Percentiles rank a stretch among this genome's conserved stretches.
Evolutionary conservation across 2,888 invertebrate species (phyloP).

Genomic region (Chrysina gloriosa): DNA sequence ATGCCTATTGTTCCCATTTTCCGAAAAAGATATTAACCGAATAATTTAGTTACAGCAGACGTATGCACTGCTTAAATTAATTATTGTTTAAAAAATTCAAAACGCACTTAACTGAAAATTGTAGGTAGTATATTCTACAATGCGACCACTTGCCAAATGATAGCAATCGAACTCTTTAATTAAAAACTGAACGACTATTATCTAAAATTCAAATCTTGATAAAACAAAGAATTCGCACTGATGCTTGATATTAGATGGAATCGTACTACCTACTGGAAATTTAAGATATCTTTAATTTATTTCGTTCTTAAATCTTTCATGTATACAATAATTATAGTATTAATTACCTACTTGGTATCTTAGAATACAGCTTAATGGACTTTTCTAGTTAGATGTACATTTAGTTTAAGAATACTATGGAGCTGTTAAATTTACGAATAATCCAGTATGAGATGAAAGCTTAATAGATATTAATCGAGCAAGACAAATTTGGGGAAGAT

Average conservation of each 20-base stretch:
- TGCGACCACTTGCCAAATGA: neutral
- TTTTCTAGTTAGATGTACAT: neutral
- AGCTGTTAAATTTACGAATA: neutral
- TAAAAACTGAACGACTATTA: neutral
- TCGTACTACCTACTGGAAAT: too few species aligned
- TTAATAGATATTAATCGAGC: constrained; percentile 11
- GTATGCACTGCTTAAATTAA: too few species aligned
- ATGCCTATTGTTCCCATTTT: neutral
- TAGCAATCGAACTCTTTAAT: neutral
- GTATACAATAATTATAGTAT: too few species aligned
- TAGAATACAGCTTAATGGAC: neutral
- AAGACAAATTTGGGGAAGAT: constrained; percentile 15
- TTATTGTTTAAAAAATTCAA: too few species aligned
- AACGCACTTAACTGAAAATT: neutral
- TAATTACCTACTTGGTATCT: neutral
- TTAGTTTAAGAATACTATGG: neutral
- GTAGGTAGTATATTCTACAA: neutral
- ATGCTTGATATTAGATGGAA: too few species aligned
- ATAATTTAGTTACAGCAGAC: too few species aligned
- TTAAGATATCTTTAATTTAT: neutral
- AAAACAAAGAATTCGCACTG: too few species aligned
- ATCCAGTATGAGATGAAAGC: too few species aligned
- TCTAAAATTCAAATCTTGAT: neutral
- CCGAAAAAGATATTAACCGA: too few species aligned
- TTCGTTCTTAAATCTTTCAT: too few species aligned